These are phyloP conservation scores for Pelmatolapia mariae DNA, from an alignment of 2,113 vertebrate genomes.

Conservation along the genomic window DNA sequence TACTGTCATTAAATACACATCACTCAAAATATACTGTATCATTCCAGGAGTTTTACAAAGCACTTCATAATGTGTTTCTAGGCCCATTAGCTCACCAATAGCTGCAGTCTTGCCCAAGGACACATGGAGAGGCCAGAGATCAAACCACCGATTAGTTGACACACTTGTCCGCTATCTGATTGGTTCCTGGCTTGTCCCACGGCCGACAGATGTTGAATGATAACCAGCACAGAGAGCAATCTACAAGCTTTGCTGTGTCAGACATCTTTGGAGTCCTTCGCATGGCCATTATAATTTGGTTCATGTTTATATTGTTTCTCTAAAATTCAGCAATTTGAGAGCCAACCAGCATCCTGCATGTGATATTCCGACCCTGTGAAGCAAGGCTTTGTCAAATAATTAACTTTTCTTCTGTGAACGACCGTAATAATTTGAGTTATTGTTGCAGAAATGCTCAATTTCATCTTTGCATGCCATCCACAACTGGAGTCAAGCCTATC, in stretches of 20 bases:
- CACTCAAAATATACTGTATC: not conserved
- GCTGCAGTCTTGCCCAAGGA: not conserved
- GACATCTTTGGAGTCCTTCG: not conserved
- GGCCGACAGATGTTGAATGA: fast-evolving
- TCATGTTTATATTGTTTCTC: not conserved
- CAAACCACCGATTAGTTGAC: not conserved
- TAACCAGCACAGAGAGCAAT: not conserved
- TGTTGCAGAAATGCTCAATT: not conserved
- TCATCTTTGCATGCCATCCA: not conserved
- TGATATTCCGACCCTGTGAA: not conserved
- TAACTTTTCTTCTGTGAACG: not conserved
- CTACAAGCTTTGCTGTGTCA: not conserved
- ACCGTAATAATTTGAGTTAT: not conserved
- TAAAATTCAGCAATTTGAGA: not conserved
- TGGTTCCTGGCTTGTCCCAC: not conserved
- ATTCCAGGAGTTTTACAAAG: not conserved
- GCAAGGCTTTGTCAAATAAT: not conserved
- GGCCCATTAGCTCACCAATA: not conserved
- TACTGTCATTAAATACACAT: not conserved
- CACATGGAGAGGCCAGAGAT: not conserved
- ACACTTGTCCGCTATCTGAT: not conserved
- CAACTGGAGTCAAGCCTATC: not conserved
- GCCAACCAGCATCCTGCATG: not conserved
- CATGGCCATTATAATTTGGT: not conserved
- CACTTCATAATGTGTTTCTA: not conserved